Evolutionary conservation across 2,888 invertebrate species (phyloP).

Genomic region (Cryptosula pallasiana): DNA sequence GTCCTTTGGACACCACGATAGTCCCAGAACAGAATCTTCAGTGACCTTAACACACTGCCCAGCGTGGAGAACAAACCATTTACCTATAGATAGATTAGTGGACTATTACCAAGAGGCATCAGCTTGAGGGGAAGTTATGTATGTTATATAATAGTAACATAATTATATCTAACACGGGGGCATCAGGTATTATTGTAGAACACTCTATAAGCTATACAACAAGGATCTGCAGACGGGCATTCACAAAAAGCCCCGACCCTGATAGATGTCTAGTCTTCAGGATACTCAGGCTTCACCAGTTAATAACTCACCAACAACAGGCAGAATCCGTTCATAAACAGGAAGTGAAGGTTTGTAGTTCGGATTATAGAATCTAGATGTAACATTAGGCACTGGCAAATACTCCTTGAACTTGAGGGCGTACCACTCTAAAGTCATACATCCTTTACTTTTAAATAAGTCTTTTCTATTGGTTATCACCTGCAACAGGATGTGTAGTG

Average conservation of each 20-base stretch:
- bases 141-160: no score
- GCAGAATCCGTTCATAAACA: not conserved
- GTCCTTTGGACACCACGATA: not conserved
- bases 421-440: conserved; percentile 17
- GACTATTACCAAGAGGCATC: not conserved
- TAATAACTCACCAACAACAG: not conserved
- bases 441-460: not conserved
- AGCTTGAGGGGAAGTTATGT: no score
- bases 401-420: not conserved
- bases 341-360: conserved; percentile 4
- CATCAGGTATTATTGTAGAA: no score
- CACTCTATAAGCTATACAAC: no score
- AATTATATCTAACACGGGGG: no score
- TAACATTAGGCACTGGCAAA: not conserved
- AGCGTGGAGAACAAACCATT: conserved; percentile 4
- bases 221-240: no score
- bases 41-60: conserved; percentile 1
- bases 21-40: not conserved
- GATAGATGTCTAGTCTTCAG: no score
- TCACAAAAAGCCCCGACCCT: no score
- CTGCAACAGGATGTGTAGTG: not conserved
- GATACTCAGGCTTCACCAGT: no score
- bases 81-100: not conserved
- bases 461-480: not conserved
- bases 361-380: not conserved